Evolutionary conservation across 2,888 invertebrate species (phyloP), one percentile per base, ranked within the genome.

Genomic region (Ariolimax columbianus): DNA sequence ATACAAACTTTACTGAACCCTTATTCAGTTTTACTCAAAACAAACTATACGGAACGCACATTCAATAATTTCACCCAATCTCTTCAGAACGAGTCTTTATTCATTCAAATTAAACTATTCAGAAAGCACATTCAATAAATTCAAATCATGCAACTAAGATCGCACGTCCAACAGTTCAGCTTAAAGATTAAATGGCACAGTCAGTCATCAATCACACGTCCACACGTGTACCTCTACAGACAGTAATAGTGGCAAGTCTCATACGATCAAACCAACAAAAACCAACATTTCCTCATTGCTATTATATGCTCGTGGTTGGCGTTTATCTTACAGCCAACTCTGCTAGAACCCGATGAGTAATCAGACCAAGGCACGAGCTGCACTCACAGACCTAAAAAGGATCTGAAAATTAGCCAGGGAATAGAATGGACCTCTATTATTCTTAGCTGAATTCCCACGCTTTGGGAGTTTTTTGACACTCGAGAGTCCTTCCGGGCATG

Each of bases 341-440:
- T 40, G 19, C 38, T 40, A 40, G 72, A 72, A 40, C 40, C 40
- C 38, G 23, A 9, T 7, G 40, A 72, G 38, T 9, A 72, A 72
- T 72, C 14, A n/a, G 40, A 40, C 38, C 72, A 40, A n/a, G 72
- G n/a, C 72, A 72, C 72, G 72, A 72, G 72, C 23, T 40, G 72
- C 38, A 55, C 55, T 55, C 55, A 55, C 55, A 72, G 26, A 19
- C 23, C 19, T 1, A 38, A 40, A 72, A 72, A 26, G 40, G 72
- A 72, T 40, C 40, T 19, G 72, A 40, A 72, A 72, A 72, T 72
- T 72, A 40, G 40, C 38, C 72, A 40, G 40, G n/a, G 40, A 72
- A 55, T 26, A 30, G 9, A 72, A 40, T 40, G 38, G 0, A 9
- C 17, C 7, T 40, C 40, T 40, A 72, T 40, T 72, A 72, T 72